These are phyloP conservation scores for Synanthedon myopaeformis DNA, from an alignment of 2,888 invertebrate genomes.

Conservation along the genomic window DNA sequence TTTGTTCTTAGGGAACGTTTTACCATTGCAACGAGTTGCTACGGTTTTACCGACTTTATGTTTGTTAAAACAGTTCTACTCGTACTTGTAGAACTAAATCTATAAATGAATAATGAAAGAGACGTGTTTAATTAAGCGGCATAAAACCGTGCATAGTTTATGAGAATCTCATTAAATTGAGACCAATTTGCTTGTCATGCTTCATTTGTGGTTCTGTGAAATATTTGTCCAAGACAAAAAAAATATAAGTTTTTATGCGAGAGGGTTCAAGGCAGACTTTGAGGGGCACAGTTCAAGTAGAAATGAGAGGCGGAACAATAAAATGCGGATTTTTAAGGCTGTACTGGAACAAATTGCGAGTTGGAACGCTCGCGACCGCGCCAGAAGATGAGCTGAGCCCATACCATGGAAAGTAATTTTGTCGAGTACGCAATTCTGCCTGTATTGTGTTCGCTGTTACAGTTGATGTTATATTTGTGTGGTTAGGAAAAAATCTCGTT, in stretches of 20 bases:
- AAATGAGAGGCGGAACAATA: conserved; percentile 58
- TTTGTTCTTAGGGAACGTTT: no score
- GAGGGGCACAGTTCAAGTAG: conserved; percentile 40
- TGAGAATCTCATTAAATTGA: no score
- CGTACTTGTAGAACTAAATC: no score
- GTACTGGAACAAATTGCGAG: conserved; percentile 59
- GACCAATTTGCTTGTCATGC: background rate
- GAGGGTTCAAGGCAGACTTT: conserved; percentile 30
- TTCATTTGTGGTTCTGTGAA: background rate
- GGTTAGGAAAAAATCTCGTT: no score
- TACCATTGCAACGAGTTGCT: no score
- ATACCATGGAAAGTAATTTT: conserved; percentile 20
- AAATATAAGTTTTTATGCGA: conserved; percentile 17
- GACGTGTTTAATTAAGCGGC: no score
- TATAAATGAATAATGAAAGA: no score
- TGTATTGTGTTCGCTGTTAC: background rate
- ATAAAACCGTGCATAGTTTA: no score
- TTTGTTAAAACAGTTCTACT: no score
- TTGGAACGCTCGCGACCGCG: conserved; percentile 38
- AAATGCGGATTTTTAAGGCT: conserved; percentile 65
- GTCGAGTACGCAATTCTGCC: background rate
- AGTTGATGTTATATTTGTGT: no score
- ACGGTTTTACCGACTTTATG: no score
- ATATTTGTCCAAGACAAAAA: conserved; percentile 8
- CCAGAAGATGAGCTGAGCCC: conserved; percentile 41